Evolutionary conservation across 2,797 vertebrate species (phyloP).

Genomic region (Gymnoscopelus braueri): DNA sequence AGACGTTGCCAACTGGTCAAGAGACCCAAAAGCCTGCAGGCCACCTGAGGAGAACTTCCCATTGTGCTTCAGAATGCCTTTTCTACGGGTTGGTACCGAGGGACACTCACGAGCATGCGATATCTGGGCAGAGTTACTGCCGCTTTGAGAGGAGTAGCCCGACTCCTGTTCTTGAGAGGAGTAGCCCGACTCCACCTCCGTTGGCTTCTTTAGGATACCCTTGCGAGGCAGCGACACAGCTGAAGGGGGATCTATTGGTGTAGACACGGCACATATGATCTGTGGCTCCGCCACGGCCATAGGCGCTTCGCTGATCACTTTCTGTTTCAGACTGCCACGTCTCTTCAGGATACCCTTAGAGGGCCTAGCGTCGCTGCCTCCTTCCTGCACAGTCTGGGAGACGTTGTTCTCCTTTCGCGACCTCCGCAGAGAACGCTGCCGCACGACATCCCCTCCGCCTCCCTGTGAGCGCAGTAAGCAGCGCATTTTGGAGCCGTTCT

Average conservation of each 20-base stretch:
- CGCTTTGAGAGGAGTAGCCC: conserved; percentile 91
- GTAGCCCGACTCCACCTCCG: conserved; percentile 89
- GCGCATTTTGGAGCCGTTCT: conserved; percentile 92
- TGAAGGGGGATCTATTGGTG: conserved; percentile 30
- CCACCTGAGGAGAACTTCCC: conserved; percentile 88
- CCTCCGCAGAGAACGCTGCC: conserved; percentile 92
- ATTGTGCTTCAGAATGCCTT: conserved; percentile 92
- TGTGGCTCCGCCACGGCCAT: conserved; percentile 49
- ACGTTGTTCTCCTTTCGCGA: conserved; percentile 94
- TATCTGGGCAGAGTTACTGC: conserved; percentile 79
- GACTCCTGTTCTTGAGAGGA: conserved; percentile 89
- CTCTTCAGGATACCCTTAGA: conserved; percentile 94
- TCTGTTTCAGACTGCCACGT: conserved; percentile 84
- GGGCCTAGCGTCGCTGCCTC: conserved; percentile 72
- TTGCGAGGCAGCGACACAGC: conserved; percentile 81
- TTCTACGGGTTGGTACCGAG: conserved; percentile 62
- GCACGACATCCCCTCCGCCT: conserved; percentile 74
- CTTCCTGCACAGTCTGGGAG: conserved; percentile 84
- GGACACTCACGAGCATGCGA: conserved; percentile 46
- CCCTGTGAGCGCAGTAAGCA: conserved; percentile 90
- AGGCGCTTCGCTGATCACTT: conserved; percentile 61
- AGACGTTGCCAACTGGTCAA: conserved; percentile 81
- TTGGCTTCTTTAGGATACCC: conserved; percentile 93
- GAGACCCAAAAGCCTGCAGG: conserved; percentile 78
- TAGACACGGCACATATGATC: conserved; percentile 39